phyloP scores from a whole-genome alignment of 2,113 vertebrate species.

The Thunnus thynnus region DNA sequence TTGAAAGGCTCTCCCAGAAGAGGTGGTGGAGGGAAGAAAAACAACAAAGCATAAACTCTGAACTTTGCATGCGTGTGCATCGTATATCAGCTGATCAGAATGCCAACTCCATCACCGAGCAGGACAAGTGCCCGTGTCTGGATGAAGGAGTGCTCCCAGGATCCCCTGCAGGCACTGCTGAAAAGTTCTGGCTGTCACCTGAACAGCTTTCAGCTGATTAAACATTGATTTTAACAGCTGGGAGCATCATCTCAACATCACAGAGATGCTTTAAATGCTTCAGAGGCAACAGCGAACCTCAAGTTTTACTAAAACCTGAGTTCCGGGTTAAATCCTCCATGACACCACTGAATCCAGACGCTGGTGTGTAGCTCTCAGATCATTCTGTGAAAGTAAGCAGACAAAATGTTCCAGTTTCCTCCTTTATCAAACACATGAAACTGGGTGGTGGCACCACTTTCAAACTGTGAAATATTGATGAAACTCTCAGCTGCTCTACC shows the following conservation, averaged over 20 bases:
- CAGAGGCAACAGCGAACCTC: background rate
- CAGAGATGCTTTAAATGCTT: background rate
- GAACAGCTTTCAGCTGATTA: conserved; percentile 23
- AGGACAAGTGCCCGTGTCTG: conserved; percentile 2
- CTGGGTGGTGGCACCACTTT: background rate
- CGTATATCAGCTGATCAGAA: background rate
- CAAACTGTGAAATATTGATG: conserved; percentile 22
- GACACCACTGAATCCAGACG: background rate
- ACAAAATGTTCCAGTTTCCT: background rate
- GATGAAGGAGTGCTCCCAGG: conserved; percentile 5
- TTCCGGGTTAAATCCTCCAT: background rate
- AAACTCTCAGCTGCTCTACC: background rate
- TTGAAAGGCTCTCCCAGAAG: conserved; percentile 6
- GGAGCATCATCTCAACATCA: conserved; percentile 3
- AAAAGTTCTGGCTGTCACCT: conserved; percentile 26
- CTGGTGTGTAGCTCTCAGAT: background rate
- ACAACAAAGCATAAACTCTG: background rate
- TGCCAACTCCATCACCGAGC: background rate
- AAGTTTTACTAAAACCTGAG: background rate
- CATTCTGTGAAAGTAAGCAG: background rate
- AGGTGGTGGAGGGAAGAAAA: conserved; percentile 3
- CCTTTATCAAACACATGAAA: background rate
- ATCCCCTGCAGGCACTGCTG: conserved; percentile 11
- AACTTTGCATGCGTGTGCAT: conserved; percentile 9
- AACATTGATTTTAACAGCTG: conserved; percentile 18